Evolutionary conservation across 2,797 vertebrate genomes (phyloP), one percentile per base, ranked within the genome.

Genomic region (Schizopygopsis pylzovi): DNA sequence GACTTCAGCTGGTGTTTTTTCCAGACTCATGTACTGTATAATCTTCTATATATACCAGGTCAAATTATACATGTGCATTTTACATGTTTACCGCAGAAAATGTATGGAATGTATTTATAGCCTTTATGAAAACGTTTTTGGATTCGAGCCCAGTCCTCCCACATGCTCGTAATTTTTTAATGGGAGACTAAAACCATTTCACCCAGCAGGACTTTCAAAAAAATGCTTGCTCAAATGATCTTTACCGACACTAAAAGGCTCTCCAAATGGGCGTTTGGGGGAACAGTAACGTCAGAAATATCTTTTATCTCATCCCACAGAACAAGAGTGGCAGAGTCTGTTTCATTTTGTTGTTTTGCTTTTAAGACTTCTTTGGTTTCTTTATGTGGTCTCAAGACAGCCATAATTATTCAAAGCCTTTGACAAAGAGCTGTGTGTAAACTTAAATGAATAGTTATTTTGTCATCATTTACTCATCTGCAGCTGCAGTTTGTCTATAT

Each of bases 81-180:
- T 86, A 89, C 33, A 75, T 90, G n/a, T 76, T 82, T n/a, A 89
- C 93, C 93, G 75, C 92, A 93, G 89, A 93, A 92, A 92, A 93
- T 93, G 90, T 92, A 93, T 92, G 92, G 93, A 93, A 95, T 94
- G 91, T 92, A 94, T 94, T 94, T 94, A 91, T 92, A 93, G 91
- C 56, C 89, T 90, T 89, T 88, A 92, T 90, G 87, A 75, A 83
- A 72, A 85, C 90, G 87, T 90, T 91, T 93, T 91, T 92, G 93
- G 92, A 91, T 93, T 92, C 87, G 88, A 90, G 89, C 91, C 90
- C 91, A 91, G 86, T 88, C 82, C 85, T 83, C 82, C 52, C 88
- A 90, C 88, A 89, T 90, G 90, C 91, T 90, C 88, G 88, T 91
- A 90, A 91, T 89, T 89, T 93, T 92, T 93, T 92, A 88, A 90